Conservation (phyloP, 1,140 invertebrate genomes). For the Philopotamus ludificatus region DNA sequence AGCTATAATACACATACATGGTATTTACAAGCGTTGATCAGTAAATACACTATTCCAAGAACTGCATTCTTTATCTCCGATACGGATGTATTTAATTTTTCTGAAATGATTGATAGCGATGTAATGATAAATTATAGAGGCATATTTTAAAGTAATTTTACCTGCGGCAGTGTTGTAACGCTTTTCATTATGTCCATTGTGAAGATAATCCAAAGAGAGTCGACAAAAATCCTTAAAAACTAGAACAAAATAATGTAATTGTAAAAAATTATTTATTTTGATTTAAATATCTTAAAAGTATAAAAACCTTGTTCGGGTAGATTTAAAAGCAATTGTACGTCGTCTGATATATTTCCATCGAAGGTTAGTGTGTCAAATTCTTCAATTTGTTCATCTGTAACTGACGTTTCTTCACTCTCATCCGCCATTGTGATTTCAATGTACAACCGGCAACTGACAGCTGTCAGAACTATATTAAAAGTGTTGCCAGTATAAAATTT, state of each 20-base stretch:
- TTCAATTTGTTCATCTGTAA: not conserved
- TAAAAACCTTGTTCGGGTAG: slow-evolving; percentile 14
- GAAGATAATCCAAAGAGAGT: slow-evolving; percentile 56
- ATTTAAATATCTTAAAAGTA: not conserved
- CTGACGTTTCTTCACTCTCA: not conserved
- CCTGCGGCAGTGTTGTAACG: slow-evolving; percentile 54
- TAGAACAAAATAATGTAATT: slow-evolving; percentile 41
- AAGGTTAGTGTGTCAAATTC: slow-evolving; percentile 9
- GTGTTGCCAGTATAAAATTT: no score
- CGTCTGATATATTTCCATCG: slow-evolving; percentile 7
- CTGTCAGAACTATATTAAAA: no score
- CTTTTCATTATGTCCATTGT: slow-evolving; percentile 58
- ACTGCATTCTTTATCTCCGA: slow-evolving; percentile 55
- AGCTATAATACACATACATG: slow-evolving; percentile 49
- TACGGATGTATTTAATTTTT: slow-evolving; percentile 55
- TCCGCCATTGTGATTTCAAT: no score
- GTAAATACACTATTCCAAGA: slow-evolving; percentile 56
- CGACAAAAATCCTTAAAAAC: slow-evolving; percentile 61
- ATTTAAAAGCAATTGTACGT: not conserved
- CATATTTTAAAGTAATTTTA: slow-evolving; percentile 36
- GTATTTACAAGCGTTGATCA: slow-evolving; percentile 56
- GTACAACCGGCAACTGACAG: no score
- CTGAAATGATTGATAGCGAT: slow-evolving; percentile 42
- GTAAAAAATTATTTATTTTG: not conserved
- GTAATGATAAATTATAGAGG: not conserved